Percentiles rank a stretch among this genome's conserved stretches.
These are phyloP conservation scores for Acronicta alni DNA, from an alignment of 2,888 invertebrate genomes.

Conservation along the genomic window DNA sequence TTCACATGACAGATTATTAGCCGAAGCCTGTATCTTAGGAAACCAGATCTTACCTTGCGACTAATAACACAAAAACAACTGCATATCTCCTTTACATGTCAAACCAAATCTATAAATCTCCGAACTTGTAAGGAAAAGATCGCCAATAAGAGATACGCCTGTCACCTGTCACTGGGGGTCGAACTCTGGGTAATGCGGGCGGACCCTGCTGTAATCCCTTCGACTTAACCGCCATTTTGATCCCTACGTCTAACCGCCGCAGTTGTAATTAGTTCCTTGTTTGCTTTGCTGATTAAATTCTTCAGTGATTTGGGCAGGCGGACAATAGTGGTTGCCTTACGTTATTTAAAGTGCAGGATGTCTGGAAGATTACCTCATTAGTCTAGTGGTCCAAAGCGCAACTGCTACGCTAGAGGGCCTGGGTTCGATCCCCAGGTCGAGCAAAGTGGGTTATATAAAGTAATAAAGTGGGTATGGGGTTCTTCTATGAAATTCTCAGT, in stretches of 20 bases:
- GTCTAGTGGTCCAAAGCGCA: too few species aligned
- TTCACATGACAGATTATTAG: too few species aligned
- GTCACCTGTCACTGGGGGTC: conserved; percentile 58
- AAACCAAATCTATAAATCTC: conserved; percentile 51
- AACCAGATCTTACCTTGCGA: too few species aligned
- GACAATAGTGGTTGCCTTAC: conserved; percentile 9
- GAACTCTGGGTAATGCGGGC: conserved; percentile 50
- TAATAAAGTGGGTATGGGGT: neutral
- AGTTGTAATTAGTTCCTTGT: conserved; percentile 54
- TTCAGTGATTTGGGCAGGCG: conserved; percentile 23
- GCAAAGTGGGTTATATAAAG: too few species aligned
- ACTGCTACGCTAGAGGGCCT: too few species aligned
- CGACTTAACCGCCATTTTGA: conserved; percentile 43
- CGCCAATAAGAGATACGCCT: conserved; percentile 49
- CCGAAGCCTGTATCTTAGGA: too few species aligned
- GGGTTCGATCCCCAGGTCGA: too few species aligned
- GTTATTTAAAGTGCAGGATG: neutral
- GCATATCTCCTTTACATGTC: neutral
- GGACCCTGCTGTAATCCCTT: conserved; percentile 41
- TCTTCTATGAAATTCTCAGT: too few species aligned
- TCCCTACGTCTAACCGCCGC: conserved; percentile 34
- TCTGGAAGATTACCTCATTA: too few species aligned
- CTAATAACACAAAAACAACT: neutral
- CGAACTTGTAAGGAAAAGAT: conserved; percentile 55
- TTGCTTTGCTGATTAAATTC: conserved; percentile 51